A percentile compares a stretch with the other conserved stretches of the same genome.
Evolutionary conservation across 2,113 vertebrate species (phyloP).

Genomic region (Sarotherodon lohbergeri): DNA sequence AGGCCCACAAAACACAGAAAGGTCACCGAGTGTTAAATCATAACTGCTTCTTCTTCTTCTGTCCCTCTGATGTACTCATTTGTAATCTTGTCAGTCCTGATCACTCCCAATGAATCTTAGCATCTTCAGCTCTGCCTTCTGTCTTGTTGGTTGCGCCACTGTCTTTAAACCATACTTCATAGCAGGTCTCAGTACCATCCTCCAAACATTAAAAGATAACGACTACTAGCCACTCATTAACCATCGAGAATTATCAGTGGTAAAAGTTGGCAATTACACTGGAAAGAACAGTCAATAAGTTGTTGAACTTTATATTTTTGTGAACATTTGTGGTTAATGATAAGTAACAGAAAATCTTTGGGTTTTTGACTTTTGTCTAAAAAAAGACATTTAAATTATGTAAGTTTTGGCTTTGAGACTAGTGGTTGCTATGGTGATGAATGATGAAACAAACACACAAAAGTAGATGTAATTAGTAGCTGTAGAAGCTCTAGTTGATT

Average conservation of each 20-base stretch:
- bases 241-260: background rate
- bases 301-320: background rate
- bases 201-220: background rate
- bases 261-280: background rate
- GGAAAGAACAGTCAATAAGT: background rate
- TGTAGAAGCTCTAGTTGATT: background rate
- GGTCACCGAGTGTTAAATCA: background rate
- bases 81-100: background rate
- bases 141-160: background rate
- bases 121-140: background rate
- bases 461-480: background rate
- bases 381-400: background rate
- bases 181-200: background rate
- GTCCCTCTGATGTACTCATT: rapidly evolving
- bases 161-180: background rate
- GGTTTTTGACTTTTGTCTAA: background rate
- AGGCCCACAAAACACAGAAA: background rate
- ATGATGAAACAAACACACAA: background rate
- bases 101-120: background rate
- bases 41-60: rapidly evolving
- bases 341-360: background rate
- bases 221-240: background rate
- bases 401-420: background rate
- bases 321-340: background rate
- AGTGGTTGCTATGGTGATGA: background rate